phyloP scores from a whole-genome alignment of 2,797 vertebrate genomes.

The Microctenopoma stevenorrisi region DNA sequence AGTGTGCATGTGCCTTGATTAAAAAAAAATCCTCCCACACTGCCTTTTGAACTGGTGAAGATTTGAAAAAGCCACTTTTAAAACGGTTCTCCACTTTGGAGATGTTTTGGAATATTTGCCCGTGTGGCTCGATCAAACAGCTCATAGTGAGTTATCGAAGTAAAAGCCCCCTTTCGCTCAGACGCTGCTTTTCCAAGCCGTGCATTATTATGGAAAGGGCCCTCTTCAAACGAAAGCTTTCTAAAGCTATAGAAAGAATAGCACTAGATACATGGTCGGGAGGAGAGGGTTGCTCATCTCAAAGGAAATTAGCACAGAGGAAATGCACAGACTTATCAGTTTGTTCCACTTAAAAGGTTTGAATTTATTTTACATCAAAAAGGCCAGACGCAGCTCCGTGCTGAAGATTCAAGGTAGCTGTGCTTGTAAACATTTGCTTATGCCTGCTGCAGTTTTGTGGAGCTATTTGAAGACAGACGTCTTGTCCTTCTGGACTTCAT shows the following conservation, averaged over 20 bases:
- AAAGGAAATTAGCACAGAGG: constrained; percentile 17
- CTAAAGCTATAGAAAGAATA: constrained; percentile 32
- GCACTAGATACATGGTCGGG: not conserved
- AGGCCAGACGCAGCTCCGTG: not conserved
- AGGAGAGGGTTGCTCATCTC: constrained; percentile 5
- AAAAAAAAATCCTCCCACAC: constrained; percentile 69
- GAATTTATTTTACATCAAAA: constrained; percentile 16
- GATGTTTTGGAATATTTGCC: constrained; percentile 60
- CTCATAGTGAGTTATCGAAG: constrained; percentile 62
- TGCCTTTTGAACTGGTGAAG: constrained; percentile 67
- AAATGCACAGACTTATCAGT: constrained; percentile 28
- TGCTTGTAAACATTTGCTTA: constrained; percentile 28
- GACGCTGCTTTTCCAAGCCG: constrained; percentile 33
- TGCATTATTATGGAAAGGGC: constrained; percentile 34
- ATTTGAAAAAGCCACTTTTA: constrained; percentile 56
- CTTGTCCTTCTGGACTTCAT: constrained; percentile 32
- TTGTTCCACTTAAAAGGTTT: constrained; percentile 22
- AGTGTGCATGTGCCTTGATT: constrained; percentile 53
- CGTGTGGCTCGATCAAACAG: constrained; percentile 71
- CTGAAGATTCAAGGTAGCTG: not conserved
- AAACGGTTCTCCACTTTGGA: constrained; percentile 41
- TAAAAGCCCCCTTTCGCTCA: constrained; percentile 51
- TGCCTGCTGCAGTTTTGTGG: not conserved
- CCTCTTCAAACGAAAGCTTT: constrained; percentile 58
- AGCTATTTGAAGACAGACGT: constrained; percentile 7